Conservation (phyloP, 2,888 invertebrate species). For the Coleophora deauratella region DNA sequence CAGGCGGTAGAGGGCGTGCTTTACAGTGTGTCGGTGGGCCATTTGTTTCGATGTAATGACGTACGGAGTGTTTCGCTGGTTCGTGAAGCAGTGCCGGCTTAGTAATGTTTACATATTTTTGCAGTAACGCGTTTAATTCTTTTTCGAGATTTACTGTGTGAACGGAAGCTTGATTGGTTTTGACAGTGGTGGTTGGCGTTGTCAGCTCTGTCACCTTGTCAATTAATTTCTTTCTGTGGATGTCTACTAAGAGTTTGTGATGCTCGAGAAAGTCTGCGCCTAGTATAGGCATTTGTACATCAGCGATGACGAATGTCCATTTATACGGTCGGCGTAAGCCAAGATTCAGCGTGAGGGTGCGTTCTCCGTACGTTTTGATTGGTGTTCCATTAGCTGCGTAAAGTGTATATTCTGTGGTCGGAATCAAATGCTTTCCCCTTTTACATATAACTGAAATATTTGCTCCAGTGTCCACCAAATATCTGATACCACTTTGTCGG, state of each 20-base stretch:
- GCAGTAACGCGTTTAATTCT: not conserved
- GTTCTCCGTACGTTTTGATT: too few species aligned
- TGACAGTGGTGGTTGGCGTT: not conserved
- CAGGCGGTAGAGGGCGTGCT: constrained; percentile 7
- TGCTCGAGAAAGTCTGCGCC: not conserved
- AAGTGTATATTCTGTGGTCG: not conserved
- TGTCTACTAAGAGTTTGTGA: not conserved
- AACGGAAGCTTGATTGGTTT: not conserved
- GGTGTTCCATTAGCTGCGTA: not conserved
- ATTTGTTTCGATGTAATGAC: constrained; percentile 10
- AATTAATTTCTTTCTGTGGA: not conserved
- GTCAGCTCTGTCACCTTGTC: not conserved
- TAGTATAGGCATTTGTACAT: not conserved
- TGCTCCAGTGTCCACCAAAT: not conserved
- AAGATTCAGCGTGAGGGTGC: not conserved
- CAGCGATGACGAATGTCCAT: not conserved
- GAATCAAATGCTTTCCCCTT: not conserved
- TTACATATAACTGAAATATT: not conserved
- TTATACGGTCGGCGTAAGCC: not conserved
- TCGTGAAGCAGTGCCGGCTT: not conserved
- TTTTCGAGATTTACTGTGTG: not conserved
- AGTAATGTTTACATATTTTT: not conserved
- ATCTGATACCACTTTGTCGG: not conserved
- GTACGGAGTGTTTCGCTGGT: constrained; percentile 3
- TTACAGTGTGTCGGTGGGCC: constrained; percentile 8